Evolutionary conservation across 2,113 vertebrate genomes (phyloP).

Genomic region (Geococcyx californianus): DNA sequence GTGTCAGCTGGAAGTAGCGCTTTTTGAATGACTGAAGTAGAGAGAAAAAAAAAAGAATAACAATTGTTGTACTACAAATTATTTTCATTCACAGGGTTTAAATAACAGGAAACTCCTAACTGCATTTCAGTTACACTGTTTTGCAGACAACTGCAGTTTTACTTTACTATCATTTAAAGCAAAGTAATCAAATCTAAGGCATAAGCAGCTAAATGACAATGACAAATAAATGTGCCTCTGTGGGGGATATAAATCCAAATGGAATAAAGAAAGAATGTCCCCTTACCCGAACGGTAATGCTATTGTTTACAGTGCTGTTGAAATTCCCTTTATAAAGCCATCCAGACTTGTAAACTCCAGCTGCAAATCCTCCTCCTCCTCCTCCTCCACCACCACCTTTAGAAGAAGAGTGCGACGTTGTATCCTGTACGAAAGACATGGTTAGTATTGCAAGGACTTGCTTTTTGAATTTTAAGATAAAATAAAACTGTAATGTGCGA

Average conservation of each 20-base stretch:
- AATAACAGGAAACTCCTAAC: neutral
- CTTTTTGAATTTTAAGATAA: neutral
- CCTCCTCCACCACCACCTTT: conserved; percentile 86
- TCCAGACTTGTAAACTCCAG: conserved; percentile 93
- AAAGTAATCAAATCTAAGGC: neutral
- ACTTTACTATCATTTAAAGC: neutral
- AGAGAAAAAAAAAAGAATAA: neutral
- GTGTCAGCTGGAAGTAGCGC: conserved; percentile 95
- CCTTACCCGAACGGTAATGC: conserved; percentile 95
- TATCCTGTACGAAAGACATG: conserved; percentile 82
- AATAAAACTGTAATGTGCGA: neutral
- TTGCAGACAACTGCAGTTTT: neutral
- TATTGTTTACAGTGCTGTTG: conserved; percentile 98
- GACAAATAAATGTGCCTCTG: neutral
- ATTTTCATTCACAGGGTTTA: neutral
- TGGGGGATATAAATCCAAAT: neutral
- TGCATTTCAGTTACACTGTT: neutral
- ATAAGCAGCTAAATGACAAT: neutral
- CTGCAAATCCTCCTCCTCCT: conserved; percentile 80
- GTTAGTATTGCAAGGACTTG: neutral
- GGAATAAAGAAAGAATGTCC: neutral
- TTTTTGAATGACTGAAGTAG: conserved; percentile 93
- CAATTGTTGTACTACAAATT: neutral
- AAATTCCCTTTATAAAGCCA: conserved; percentile 99
- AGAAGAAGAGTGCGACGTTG: conserved; percentile 95